Base-by-base conservation (phyloP, 2,113 vertebrate species). In the Hypanus sabinus region DNA sequence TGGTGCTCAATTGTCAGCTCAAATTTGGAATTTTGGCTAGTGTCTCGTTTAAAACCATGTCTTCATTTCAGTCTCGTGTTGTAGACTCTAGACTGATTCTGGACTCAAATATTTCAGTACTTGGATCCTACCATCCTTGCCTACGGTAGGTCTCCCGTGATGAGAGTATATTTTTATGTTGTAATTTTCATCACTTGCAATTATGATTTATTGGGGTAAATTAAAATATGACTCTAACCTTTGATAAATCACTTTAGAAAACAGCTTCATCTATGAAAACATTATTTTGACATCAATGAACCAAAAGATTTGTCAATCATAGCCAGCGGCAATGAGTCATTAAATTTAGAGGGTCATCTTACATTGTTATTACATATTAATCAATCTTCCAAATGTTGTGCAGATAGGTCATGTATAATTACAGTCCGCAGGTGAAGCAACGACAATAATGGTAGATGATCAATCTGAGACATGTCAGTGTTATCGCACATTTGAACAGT, bases 231-330 rank as follows among this genome's bases (percentile, higher is more conserved):
- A n/a, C 11, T 33, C 7, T 90, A 90, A 65, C 30, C 46, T 87
- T 90, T 90, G 57, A 90, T n/a, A 65, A 90, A 16, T 65, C 60
- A 65, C 85, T 90, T 90, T 55, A 22, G 38, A 24, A 90, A 90
- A 90, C 65, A 83, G 83, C 24, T 57, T 22, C 10, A 87, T 57
- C 55, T 30, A 60, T 55, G 8, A 55, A 38, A 85, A 46, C 20
- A 85, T 55, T 57, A 18, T 83, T 83, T 60, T 16, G 18, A 6
- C 24, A 20, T 2, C 30, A 88, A 88, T 88, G 57, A n/a, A 60
- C 83, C 46, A 55, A 38, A 88, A n/a, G 10, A n/a, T 65, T 65
- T 33, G 5, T 90, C 62, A 20, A 5, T 65, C 85, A 90, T 88
- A 27, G 30, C 3, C 36, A 83, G 80, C 36, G 46, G 4, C 6